phyloP scores from a whole-genome alignment of 2,888 invertebrate species.

The Drosophila subquinaria region DNA sequence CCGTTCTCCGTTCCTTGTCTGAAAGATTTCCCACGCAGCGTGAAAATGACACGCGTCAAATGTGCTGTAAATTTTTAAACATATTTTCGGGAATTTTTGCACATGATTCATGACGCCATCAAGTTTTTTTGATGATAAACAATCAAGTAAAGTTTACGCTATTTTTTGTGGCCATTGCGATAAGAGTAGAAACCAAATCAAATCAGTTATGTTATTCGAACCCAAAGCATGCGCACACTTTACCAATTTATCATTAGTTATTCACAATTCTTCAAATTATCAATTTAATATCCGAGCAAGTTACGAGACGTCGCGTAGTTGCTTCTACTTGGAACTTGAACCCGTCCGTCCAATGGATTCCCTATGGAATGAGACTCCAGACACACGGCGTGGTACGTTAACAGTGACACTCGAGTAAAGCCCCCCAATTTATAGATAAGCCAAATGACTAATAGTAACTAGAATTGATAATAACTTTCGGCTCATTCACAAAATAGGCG shows the following conservation, averaged over 20 bases:
- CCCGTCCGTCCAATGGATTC: slow-evolving; percentile 23
- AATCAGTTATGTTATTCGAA: slow-evolving; percentile 3
- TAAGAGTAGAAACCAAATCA: slow-evolving; percentile 11
- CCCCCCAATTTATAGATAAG: slow-evolving; percentile 15
- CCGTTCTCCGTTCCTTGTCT: background rate
- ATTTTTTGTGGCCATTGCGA: slow-evolving; percentile 14
- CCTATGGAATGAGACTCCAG: slow-evolving; percentile 7
- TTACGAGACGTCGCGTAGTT: background rate
- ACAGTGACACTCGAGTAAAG: slow-evolving; percentile 1
- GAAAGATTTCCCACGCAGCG: slow-evolving; percentile 43
- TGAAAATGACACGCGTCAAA: background rate
- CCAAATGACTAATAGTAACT: slow-evolving; percentile 1
- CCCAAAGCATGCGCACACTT: slow-evolving; percentile 6
- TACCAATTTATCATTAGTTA: slow-evolving; percentile 9
- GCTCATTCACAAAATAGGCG: slow-evolving; percentile 4
- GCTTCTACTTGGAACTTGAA: slow-evolving; percentile 16
- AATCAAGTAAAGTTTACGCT: slow-evolving; percentile 13
- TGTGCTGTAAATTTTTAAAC: slow-evolving; percentile 37
- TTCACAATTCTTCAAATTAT: slow-evolving; percentile 18
- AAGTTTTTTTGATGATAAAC: slow-evolving; percentile 4
- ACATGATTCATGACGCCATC: slow-evolving; percentile 36
- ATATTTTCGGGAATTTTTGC: slow-evolving; percentile 46
- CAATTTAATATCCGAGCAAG: slow-evolving; percentile 19
- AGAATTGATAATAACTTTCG: background rate
- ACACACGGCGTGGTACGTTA: slow-evolving; percentile 6